Evolutionary conservation across 2,888 invertebrate species (phyloP), one percentile per base, ranked within the genome.

Genomic region (Stictocephala bisonia): DNA sequence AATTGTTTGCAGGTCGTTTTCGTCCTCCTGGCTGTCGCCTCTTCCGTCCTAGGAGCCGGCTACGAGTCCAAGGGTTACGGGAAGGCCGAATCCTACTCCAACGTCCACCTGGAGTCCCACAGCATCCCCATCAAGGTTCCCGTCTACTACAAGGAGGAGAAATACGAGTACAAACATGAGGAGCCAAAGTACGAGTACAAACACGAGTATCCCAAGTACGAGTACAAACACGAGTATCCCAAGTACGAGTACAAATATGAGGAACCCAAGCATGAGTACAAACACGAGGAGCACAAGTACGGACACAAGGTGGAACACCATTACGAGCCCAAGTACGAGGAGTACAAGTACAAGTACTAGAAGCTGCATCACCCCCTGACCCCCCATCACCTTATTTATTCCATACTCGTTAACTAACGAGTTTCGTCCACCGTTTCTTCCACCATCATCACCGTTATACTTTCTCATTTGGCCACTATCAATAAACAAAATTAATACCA

Each of bases 101-200:
- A 22, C 27, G 1, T 44, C 44, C 44, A 64, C 64, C 3, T 64
- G 15, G 64, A 31, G 9, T 70, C 70, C 0, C 35, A 70, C 56
- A 70, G 70, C 20, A 35, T 70, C 15, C 70, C 70, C 18, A 56
- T 70, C 56, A 53, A 70, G n/a, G 56, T 53, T 4, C 70, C 70
- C 3, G 70, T 70, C 4, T 24, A 27, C 3, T 64, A 64, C 64
- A 60, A 60, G 22, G 20, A 60, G 60, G 20, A 60, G 60, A 31
- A 60, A 24, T 35, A 60, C 35, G 35, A 60, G 56, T n/a, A 27
- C 29, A 56, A 29, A 40, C 40, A 60, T 13, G 22, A 35, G 40
- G 35, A 60, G 56, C 15, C 56, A 18, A 56, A 29, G 60, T 60
- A 60, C 22, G 22, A 35, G 40, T 1, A 1, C 60, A 60, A 60